Conservation (phyloP, 1,140 invertebrate species). For the Tribolium castaneum region DNA sequence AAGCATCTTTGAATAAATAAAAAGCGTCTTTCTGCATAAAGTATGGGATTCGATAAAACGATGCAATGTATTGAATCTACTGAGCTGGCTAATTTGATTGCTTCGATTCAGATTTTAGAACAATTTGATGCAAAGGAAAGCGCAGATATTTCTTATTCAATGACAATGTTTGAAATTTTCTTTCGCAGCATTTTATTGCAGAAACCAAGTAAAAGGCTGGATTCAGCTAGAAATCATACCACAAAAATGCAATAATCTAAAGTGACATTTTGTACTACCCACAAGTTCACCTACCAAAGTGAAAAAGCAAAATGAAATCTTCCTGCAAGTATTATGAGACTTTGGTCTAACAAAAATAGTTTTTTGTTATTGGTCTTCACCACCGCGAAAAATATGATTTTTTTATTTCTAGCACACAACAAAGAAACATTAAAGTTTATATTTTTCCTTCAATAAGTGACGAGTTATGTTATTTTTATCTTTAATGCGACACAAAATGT, state of each 20-base stretch:
- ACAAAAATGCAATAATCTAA: not conserved
- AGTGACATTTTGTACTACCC: not conserved
- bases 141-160: too few relatives aligned
- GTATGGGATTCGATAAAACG: not conserved
- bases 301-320: too few relatives aligned
- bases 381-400: too few relatives aligned
- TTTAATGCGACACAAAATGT: not conserved
- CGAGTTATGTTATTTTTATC: not conserved
- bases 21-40: not conserved
- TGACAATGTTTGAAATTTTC: not conserved
- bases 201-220: not conserved
- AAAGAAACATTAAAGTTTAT: not conserved
- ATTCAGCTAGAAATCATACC: not conserved
- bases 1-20: not conserved
- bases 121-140: not conserved
- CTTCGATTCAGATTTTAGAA: not conserved
- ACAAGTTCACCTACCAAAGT: not conserved
- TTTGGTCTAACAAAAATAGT: too few relatives aligned
- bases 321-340: too few relatives aligned
- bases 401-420: not conserved
- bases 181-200: not conserved
- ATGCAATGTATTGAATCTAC: not conserved
- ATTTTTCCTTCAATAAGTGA: not conserved
- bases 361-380: too few relatives aligned
- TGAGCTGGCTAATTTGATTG: not conserved